phyloP scores from a whole-genome alignment of 2,888 invertebrate genomes.

The Perizoma affinitatum region DNA sequence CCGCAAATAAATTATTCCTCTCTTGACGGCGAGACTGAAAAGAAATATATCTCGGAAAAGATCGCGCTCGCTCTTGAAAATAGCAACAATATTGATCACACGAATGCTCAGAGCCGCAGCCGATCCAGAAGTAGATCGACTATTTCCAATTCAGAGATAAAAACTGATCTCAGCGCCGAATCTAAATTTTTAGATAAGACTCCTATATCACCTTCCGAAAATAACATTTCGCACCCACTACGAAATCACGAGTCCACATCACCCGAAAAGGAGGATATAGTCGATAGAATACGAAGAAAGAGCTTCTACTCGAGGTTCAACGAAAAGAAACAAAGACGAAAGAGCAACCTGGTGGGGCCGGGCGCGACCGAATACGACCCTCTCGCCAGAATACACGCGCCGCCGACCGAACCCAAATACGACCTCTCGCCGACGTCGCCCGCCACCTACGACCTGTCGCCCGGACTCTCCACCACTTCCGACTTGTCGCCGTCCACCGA shows the following conservation, averaged over 20 bases:
- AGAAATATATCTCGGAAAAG: constrained; percentile 59
- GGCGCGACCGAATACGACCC: constrained; percentile 84
- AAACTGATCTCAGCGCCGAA: constrained; percentile 67
- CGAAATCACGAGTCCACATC: constrained; percentile 75
- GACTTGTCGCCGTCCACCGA: constrained; percentile 75
- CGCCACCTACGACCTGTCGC: constrained; percentile 68
- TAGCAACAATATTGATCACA: constrained; percentile 47
- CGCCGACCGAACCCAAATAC: constrained; percentile 60
- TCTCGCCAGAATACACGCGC: constrained; percentile 72
- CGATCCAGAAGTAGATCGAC: constrained; percentile 74
- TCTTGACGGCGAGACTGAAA: constrained; percentile 65
- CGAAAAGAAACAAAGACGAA: constrained; percentile 89
- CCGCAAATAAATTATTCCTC: constrained; percentile 72
- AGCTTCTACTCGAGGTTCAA: constrained; percentile 96
- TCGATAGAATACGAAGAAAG: constrained; percentile 93
- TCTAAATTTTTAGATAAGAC: constrained; percentile 57
- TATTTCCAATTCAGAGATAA: constrained; percentile 78
- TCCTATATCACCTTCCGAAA: constrained; percentile 55
- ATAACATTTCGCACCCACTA: constrained; percentile 57
- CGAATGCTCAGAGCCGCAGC: constrained; percentile 59
- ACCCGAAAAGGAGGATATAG: constrained; percentile 88
- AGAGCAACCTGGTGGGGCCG: constrained; percentile 87
- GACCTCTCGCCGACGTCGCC: constrained; percentile 74
- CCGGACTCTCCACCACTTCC: constrained; percentile 68
- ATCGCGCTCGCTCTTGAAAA: constrained; percentile 55